Percentiles rank a stretch among this genome's conserved stretches.
These are phyloP conservation scores for Sciurus vulgaris DNA, from an alignment of 2,797 vertebrate species.

Conservation along the genomic window DNA sequence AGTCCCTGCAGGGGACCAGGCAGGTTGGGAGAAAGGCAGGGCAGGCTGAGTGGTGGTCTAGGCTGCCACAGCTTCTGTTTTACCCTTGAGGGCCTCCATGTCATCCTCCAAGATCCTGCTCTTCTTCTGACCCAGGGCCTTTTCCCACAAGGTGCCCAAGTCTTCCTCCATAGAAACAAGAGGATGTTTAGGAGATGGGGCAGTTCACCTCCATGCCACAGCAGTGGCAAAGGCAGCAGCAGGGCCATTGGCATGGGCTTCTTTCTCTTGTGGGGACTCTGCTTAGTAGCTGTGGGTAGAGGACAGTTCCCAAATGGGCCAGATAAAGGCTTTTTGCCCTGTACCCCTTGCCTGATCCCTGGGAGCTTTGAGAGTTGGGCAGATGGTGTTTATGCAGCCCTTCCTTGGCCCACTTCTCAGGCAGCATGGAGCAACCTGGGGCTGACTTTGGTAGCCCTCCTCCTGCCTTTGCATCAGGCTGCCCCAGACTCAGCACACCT, in stretches of 20 bases:
- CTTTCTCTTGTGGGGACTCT: too few species aligned
- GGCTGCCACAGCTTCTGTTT: background rate
- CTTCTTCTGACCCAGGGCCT: too few species aligned
- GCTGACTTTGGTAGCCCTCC: conserved; percentile 89
- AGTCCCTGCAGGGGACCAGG: background rate
- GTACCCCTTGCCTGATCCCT: conserved; percentile 85
- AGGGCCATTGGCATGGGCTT: too few species aligned
- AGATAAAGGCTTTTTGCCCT: conserved; percentile 64
- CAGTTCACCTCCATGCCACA: background rate
- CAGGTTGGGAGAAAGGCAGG: background rate
- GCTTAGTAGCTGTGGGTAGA: accelerated
- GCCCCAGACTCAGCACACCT: too few species aligned
- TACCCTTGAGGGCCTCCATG: background rate
- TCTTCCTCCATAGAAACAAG: background rate
- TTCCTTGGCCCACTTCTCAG: conserved; percentile 82
- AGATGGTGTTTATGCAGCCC: too few species aligned
- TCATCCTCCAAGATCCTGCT: background rate
- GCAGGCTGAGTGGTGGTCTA: too few species aligned
- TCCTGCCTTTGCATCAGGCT: conserved; percentile 76
- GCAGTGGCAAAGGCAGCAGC: background rate
- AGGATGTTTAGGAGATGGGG: background rate
- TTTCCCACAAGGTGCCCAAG: background rate
- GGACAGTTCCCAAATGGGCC: accelerated
- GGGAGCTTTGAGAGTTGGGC: conserved; percentile 84
- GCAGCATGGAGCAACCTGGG: conserved; percentile 90